Evolutionary conservation across 2,113 vertebrate genomes (phyloP), one percentile per base, ranked within the genome.

Genomic region (Bambusicola thoracicus): DNA sequence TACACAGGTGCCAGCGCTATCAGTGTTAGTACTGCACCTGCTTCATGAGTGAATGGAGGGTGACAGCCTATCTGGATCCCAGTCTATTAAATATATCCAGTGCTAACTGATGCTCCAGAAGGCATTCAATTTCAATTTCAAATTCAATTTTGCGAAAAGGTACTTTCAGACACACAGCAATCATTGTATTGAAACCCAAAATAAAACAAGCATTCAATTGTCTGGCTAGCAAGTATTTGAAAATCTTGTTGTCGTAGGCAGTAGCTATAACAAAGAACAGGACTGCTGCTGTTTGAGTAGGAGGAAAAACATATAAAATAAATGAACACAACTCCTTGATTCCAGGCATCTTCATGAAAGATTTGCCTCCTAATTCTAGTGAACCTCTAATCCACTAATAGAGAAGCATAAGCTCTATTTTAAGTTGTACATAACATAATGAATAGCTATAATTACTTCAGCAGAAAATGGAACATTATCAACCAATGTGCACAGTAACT

Each of bases 321-420:
- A 86, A 75, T 61, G 27, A 83, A 83, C 46, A 32, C 10, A 63
- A 21, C 12, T 56, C 8, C 0, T 48, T 30, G 17, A 7, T 41
- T 91, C 68, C 76, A 80, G 36, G 51, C 72, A 30, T 36, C 32
- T 77, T 77, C 80, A 65, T 56, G 68, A 81, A 93, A 92, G 87
- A 81, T 72, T 16, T 72, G 8, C 14, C 63, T 85, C 75, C 58
- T 78, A 46, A 62, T 80, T 90, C 18, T 38, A 66, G 38, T 74
- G 30, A 41, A 43, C 48, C n/a, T 66, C 38, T 80, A 82, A 80
- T 93, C 7, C 18, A 75, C 24, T 89, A 79, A 84, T 3, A 41
- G 34, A 85, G 34, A 81, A 79, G 9, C 34, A 79, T 32, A 34
- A 84, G 12, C 7, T 87, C 36, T 67, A 40, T 78, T 92, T 85